phyloP scores from a whole-genome alignment of 2,113 vertebrate species.

The Hucho hucho region DNA sequence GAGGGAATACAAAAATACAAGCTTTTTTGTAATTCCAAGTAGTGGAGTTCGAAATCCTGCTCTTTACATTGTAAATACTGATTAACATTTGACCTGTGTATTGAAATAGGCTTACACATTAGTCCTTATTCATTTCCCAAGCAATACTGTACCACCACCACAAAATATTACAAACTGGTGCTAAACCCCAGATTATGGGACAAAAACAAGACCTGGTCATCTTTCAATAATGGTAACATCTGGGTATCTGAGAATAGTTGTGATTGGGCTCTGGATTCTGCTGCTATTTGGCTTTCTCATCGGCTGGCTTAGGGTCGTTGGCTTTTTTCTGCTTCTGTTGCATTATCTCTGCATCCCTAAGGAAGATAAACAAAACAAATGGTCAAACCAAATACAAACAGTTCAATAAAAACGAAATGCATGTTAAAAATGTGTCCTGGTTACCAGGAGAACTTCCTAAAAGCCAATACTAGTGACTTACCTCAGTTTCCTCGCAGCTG shows the following conservation, averaged over 20 bases:
- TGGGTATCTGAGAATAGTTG: neutral
- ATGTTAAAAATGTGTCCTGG: too few species aligned
- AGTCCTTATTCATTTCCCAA: constrained; percentile 20
- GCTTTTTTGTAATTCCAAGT: constrained; percentile 31
- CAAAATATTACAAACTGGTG: constrained; percentile 36
- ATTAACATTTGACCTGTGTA: constrained; percentile 11
- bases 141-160: constrained; percentile 22
- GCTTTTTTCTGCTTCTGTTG: constrained; percentile 86
- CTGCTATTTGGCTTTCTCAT: constrained; percentile 73
- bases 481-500: constrained; percentile 82
- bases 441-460: neutral
- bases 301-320: constrained; percentile 69
- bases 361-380: constrained; percentile 33
- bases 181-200: constrained; percentile 18
- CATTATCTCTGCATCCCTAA: constrained; percentile 85
- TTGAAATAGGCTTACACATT: constrained; percentile 22
- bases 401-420: too few species aligned
- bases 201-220: constrained; percentile 7
- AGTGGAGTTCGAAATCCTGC: constrained; percentile 23
- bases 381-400: too few species aligned
- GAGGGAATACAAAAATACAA: constrained; percentile 55
- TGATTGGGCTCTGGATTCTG: neutral
- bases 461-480: constrained; percentile 29
- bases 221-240: constrained; percentile 5
- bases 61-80: constrained; percentile 44